Percentiles rank a stretch among this genome's conserved stretches.
These are phyloP conservation scores for Sciurus carolinensis DNA, from an alignment of 2,797 vertebrate genomes.

Conservation along the genomic window DNA sequence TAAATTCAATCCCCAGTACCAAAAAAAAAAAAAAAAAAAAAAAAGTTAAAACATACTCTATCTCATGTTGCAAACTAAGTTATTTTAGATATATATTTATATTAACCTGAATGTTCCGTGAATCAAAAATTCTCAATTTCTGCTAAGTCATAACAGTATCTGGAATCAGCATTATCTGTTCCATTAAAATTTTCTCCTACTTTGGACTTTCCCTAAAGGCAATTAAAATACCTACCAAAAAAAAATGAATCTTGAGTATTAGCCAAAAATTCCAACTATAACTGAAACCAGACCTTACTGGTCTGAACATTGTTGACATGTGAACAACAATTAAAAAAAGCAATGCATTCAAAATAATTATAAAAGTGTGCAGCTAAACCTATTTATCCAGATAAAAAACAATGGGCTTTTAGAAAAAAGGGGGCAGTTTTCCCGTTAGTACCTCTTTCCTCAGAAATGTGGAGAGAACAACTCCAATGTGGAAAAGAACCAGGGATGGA, in stretches of 20 bases:
- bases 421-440: neutral
- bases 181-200: neutral
- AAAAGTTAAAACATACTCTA: neutral
- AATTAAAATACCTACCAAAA: neutral
- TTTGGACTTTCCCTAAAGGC: neutral
- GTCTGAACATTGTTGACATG: neutral
- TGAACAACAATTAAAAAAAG: neutral
- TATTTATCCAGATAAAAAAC: neutral
- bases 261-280: neutral
- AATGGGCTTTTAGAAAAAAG: neutral
- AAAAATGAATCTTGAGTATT: slow-evolving; percentile 11
- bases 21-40: too few species aligned
- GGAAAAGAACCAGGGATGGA: neutral
- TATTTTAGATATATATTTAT: neutral
- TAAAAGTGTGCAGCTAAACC: neutral
- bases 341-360: neutral
- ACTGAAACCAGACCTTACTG: neutral
- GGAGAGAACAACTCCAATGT: neutral
- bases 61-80: neutral
- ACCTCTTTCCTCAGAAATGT: slow-evolving; percentile 59
- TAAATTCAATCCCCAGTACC: too few species aligned
- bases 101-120: neutral
- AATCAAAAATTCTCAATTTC: slow-evolving; percentile 9
- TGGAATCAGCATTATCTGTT: neutral
- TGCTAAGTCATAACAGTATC: neutral